Evolutionary conservation across 2,797 vertebrate genomes (phyloP).

Genomic region (Nyctibius grandis): DNA sequence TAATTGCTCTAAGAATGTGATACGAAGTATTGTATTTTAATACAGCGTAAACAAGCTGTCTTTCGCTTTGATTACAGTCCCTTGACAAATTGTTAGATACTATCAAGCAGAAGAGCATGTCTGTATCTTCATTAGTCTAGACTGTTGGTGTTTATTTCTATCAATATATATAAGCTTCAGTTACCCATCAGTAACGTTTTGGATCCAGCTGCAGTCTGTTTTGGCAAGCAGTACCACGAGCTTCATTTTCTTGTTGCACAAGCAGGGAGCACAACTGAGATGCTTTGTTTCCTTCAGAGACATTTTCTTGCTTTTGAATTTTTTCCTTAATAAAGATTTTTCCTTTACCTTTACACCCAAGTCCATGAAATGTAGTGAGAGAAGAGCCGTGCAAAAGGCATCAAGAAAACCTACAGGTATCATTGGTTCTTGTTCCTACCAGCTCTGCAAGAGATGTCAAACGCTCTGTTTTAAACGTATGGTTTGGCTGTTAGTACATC

Average conservation of each 20-base stretch:
- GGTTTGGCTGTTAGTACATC: background rate
- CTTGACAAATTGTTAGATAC: background rate
- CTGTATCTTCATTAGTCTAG: background rate
- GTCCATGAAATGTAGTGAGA: background rate
- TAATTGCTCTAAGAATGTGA: background rate
- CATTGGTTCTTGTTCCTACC: background rate
- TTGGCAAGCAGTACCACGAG: background rate
- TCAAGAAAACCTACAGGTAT: background rate
- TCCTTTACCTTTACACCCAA: background rate
- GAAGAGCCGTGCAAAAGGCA: background rate
- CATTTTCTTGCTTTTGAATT: background rate
- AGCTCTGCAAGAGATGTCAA: background rate
- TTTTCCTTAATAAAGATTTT: background rate
- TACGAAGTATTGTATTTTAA: background rate
- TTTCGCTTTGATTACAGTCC: background rate
- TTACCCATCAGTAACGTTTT: background rate
- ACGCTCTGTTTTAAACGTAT: background rate
- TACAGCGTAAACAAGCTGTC: background rate
- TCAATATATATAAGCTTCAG: background rate
- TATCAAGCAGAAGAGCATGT: background rate
- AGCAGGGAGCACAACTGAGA: background rate
- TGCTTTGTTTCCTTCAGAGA: background rate
- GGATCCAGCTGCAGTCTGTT: background rate
- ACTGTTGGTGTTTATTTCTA: background rate
- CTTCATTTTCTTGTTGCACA: background rate